These are phyloP conservation scores for Euphonia xanthogaster DNA, from an alignment of 2,797 vertebrate species.

Conservation along the genomic window DNA sequence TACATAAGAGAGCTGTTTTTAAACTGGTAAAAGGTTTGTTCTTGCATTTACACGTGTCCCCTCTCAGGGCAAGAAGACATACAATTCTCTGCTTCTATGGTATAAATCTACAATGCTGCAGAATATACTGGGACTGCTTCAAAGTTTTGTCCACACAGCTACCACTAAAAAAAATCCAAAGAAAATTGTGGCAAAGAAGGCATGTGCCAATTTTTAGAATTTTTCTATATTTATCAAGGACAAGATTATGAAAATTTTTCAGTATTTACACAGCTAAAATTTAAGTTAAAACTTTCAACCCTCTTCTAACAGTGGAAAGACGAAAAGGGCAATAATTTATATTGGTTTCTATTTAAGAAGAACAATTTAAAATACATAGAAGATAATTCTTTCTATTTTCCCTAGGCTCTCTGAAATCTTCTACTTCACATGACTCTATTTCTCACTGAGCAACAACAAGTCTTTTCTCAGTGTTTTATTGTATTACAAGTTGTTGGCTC, in stretches of 20 bases:
- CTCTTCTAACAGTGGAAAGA: not conserved
- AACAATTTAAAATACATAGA: not conserved
- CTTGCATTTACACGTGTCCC: not conserved
- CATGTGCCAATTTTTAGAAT: not conserved
- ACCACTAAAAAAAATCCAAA: not conserved
- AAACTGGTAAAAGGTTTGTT: not conserved
- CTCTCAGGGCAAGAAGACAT: not conserved
- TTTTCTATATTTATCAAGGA: not conserved
- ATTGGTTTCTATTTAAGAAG: not conserved
- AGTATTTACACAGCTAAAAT: not conserved
- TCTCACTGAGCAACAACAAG: not conserved
- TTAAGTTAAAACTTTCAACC: not conserved
- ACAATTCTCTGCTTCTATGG: not conserved
- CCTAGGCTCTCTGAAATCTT: not conserved
- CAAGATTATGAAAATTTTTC: not conserved
- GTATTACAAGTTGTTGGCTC: not conserved
- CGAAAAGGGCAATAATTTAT: not conserved
- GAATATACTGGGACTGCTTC: not conserved
- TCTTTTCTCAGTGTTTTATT: not conserved
- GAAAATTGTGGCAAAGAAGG: not conserved
- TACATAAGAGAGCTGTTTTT: not conserved
- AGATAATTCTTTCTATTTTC: not conserved
- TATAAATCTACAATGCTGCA: not conserved
- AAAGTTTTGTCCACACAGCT: not conserved
- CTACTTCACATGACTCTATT: not conserved